Base-by-base conservation (phyloP, 1,140 invertebrate species). In the Penaeus indicus region DNA sequence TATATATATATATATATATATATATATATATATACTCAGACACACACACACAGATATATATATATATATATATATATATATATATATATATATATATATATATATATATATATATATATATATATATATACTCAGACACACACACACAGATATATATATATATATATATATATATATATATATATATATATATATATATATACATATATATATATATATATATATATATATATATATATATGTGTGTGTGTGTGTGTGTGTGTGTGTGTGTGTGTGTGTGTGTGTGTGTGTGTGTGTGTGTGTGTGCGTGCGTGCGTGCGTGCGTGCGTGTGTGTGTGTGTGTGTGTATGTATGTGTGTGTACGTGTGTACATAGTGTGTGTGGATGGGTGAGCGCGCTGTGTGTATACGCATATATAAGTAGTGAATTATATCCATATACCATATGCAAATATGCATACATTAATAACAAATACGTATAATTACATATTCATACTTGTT, bases 141-240 rank as follows among this genome's bases (percentile, higher is more conserved):
- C 25, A 72, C 5, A 72, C 32, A 67, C n/a, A 7, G 22, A 32
- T 84, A 42, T 25, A 18, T 42, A 47, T 72, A 38, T 22, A 19
- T 47, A 10, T 42, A 32, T 84, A 27, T 67, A 38, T 69, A 32
- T 69, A 54, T 67, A 67, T 64, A 42, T 32, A 21, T 67, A 42
- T 42, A 38, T 84, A 75, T 84, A 84, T 84, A 84, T 84, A 84
- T 72, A 75, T 84, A 84, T 75, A 75, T 84, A 84, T 84, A 84
- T 84, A 84, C 75, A 75, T 84, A 84, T 84, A 84, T 75, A 84
- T 84, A 84, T 84, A 84, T 84, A 84, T 84, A 84, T 84, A 84
- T 72, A 84, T 54, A 84, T 72, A 84, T 72, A 84, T 72, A 84
- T 47, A 84, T 72, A 72, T 47, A 54, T 10, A 54, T 21, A n/a